These are phyloP conservation scores for Calidris pygmaea DNA, from an alignment of 2,113 vertebrate species.

Conservation along the genomic window DNA sequence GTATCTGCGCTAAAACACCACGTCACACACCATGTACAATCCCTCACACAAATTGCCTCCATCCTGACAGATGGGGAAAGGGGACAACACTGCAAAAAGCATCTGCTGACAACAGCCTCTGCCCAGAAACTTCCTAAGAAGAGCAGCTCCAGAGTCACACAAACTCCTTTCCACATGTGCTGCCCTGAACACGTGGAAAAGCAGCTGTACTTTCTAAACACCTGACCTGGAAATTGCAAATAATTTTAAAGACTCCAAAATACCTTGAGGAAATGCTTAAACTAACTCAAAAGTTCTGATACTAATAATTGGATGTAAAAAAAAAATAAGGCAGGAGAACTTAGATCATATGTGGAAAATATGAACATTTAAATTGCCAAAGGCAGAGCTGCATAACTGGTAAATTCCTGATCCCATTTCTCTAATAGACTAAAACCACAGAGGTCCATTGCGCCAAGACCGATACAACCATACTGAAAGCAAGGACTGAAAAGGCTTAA, in stretches of 20 bases:
- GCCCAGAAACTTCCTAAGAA: background rate
- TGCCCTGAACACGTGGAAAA: background rate
- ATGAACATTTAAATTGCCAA: background rate
- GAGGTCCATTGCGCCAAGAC: background rate
- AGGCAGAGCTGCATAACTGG: background rate
- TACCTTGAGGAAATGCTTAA: background rate
- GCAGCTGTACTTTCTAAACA: background rate
- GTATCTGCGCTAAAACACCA: background rate
- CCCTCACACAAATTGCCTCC: background rate
- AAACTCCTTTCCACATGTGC: background rate
- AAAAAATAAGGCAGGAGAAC: background rate
- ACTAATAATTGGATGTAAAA: background rate
- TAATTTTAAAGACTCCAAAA: background rate
- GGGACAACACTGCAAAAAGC: background rate
- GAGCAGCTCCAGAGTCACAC: background rate
- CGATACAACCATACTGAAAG: background rate
- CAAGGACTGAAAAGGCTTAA: background rate
- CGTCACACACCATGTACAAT: background rate
- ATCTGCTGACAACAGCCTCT: background rate
- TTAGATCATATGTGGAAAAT: background rate
- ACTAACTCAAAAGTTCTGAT: background rate
- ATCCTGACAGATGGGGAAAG: background rate
- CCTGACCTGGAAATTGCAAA: background rate
- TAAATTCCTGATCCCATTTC: background rate
- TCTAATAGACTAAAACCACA: background rate